These are phyloP conservation scores for Ibidorhyncha struthersii DNA, from an alignment of 2,113 vertebrate genomes.

Conservation along the genomic window DNA sequence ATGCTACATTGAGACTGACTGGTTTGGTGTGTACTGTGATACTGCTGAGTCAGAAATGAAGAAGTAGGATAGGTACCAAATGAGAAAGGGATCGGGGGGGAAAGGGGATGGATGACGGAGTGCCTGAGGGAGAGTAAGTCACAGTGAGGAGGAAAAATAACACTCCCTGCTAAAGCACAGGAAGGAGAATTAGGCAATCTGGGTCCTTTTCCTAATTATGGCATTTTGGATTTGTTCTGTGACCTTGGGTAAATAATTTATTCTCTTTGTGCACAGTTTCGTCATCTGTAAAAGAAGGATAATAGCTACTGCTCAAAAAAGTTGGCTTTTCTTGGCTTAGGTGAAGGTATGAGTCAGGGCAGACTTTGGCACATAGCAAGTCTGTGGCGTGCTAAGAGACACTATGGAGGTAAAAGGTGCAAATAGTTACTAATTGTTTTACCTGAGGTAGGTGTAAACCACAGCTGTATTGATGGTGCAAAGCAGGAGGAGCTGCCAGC, in stretches of 20 bases:
- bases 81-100: background rate
- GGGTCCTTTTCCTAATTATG: background rate
- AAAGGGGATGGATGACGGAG: background rate
- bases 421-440: background rate
- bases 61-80: background rate
- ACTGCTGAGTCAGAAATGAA: background rate
- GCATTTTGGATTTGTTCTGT: background rate
- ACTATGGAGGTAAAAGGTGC: background rate
- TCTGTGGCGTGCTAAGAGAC: background rate
- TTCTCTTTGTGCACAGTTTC: background rate
- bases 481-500: background rate
- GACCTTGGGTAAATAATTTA: constrained; percentile 36
- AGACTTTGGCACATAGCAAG: background rate
- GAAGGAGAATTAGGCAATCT: background rate
- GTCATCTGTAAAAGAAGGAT: background rate
- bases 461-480: background rate
- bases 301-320: background rate
- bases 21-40: accelerated
- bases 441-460: background rate
- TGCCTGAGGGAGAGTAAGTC: background rate
- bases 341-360: background rate
- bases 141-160: background rate
- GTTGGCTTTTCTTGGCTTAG: background rate
- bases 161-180: background rate
- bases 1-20: background rate